Evolutionary conservation across 2,113 vertebrate genomes (phyloP).

Genomic region (Cygnus buccinator): DNA sequence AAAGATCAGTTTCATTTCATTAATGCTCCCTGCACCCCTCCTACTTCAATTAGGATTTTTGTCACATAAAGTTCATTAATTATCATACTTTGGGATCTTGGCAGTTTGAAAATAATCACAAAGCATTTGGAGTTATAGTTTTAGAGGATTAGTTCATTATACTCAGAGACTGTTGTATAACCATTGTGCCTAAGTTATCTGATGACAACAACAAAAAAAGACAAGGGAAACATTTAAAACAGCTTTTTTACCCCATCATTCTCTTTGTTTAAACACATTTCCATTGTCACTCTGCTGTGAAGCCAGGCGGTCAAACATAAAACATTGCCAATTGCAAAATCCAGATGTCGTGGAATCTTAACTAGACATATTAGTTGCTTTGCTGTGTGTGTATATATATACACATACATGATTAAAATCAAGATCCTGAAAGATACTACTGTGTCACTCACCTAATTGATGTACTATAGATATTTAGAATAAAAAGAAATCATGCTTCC

Average conservation of each 20-base stretch:
- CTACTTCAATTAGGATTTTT: conserved; percentile 11
- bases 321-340: conserved; percentile 13
- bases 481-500: neutral
- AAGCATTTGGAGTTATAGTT: neutral
- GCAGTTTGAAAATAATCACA: conserved; percentile 22
- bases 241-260: neutral
- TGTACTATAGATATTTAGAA: neutral
- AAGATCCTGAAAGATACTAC: neutral
- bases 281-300: neutral
- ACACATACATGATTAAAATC: neutral
- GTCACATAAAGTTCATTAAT: conserved; percentile 16
- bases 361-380: neutral
- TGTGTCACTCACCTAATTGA: neutral
- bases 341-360: conserved; percentile 10
- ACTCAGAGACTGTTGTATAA: neutral
- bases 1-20: neutral
- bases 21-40: neutral
- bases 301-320: conserved; percentile 8
- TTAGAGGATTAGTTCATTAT: neutral
- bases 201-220: neutral
- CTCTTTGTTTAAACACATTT: conserved; percentile 10
- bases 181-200: neutral
- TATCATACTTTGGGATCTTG: neutral
- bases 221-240: neutral
- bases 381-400: neutral